Base-by-base conservation (phyloP, 2,797 vertebrate genomes). In the Naso thynnoides region DNA sequence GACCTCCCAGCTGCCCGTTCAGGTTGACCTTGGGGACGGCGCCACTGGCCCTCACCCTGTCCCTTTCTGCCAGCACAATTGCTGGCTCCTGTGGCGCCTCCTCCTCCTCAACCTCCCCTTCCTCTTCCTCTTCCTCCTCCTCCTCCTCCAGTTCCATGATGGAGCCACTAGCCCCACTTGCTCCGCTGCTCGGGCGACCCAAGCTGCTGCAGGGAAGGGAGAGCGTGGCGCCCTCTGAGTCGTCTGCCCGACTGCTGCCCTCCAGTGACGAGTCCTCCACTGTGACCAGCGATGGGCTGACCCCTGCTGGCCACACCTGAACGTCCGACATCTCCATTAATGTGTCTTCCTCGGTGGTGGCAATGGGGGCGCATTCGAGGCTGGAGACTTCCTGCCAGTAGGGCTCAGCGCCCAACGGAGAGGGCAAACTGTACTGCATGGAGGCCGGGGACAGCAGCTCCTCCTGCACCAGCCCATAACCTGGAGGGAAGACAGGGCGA, bases 261-360 rank as follows among this genome's bases (percentile, higher is more conserved):
- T 99, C 98, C 88, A 99, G 94, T 48, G 98, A 99, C 26, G 96
- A 99, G 94, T 99, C 98, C 92, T 99, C 98, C 73, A 98, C 96
- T 1, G 97, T 96, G 86, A 98, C 97, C 92, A 99, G 94, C 0
- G 97, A 98, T 49, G 98, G 97, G 47, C 96, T 96, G 92, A 96
- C 93, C 85, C 96, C 97, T 0, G 96, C 93, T 5, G 98, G 97
- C 98, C 97, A 99, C 91, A 98, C 96, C 91, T 98, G 97, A 79
- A 98, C 95, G 57, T 98, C 98, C 1, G 97, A 98, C 95, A 98
- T 96, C 93, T 99, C 98, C 96, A 98, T 93, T 88, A 98, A 91
- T 62, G 96, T 94, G 67, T 99, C 97, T 92, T 97, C 97, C 90
- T 99, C 98, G 0, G 96, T 97, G 94, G 96, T 95, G 73, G 96